phyloP scores from a whole-genome alignment of 2,113 vertebrate species.

The Phyllostomus hastatus region DNA sequence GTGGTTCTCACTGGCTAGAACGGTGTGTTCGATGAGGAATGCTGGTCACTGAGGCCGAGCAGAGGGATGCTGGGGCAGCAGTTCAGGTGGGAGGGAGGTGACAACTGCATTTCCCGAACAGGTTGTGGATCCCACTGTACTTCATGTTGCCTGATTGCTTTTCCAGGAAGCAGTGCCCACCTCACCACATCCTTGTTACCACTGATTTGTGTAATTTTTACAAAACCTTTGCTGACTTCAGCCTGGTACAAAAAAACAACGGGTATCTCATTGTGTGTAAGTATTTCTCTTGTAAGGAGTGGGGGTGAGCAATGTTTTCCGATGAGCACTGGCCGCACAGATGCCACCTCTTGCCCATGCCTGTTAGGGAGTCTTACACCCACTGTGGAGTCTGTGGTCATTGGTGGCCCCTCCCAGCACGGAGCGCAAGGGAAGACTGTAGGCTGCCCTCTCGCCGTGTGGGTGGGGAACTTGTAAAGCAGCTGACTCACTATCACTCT shows the following conservation, averaged over 20 bases:
- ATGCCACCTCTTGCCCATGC: not conserved
- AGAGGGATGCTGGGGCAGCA: not conserved
- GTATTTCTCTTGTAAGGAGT: not conserved
- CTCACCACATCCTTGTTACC: conserved; percentile 14
- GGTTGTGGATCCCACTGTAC: not conserved
- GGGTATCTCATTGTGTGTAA: not conserved
- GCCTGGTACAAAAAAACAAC: not conserved
- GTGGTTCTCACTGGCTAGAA: not conserved
- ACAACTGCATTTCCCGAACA: not conserved
- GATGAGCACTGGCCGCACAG: not conserved
- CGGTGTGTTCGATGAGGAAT: not conserved
- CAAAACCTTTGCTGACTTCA: conserved; percentile 34
- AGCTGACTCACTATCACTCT: not conserved
- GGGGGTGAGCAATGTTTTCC: not conserved
- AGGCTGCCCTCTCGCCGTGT: not conserved
- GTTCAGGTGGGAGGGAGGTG: not conserved
- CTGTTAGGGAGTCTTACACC: not conserved
- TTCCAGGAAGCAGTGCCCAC: conserved; percentile 13
- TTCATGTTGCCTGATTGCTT: not conserved
- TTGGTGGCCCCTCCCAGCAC: not conserved
- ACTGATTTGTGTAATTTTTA: not conserved
- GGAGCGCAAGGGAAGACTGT: not conserved
- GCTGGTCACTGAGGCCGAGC: not conserved
- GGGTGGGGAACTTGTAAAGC: not conserved
- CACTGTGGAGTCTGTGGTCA: not conserved